phyloP scores from a whole-genome alignment of 2,888 invertebrate species.

The Hirtodrosophila alboralis region DNA sequence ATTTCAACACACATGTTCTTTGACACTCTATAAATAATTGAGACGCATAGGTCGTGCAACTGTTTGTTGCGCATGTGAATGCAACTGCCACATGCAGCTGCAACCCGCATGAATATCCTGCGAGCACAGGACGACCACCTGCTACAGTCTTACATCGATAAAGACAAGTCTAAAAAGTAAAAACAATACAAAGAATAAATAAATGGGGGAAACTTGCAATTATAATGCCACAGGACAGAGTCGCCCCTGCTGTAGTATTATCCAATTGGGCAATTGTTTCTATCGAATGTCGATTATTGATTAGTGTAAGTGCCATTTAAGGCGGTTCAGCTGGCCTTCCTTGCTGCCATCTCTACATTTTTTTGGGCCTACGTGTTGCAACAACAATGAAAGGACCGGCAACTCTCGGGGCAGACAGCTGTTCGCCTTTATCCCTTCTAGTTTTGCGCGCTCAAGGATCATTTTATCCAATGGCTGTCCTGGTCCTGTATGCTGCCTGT shows the following conservation, averaged over 20 bases:
- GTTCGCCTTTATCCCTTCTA: conserved; percentile 52
- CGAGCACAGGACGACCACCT: conserved; percentile 22
- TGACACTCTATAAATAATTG: conserved; percentile 46
- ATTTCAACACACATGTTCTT: conserved; percentile 6
- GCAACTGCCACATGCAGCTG: conserved; percentile 22
- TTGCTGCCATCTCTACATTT: background rate
- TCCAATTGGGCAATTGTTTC: conserved; percentile 53
- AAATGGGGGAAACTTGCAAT: conserved; percentile 8
- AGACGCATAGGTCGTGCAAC: no score
- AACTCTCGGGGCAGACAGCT: conserved; percentile 44
- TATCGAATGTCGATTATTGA: conserved; percentile 64
- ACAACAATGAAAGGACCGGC: conserved; percentile 6
- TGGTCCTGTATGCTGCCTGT: conserved; percentile 10
- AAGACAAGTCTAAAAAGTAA: no score
- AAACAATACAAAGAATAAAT: background rate
- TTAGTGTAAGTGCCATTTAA: conserved; percentile 68
- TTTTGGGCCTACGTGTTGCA: conserved; percentile 40
- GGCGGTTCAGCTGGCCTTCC: conserved; percentile 24
- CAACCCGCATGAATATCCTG: conserved; percentile 20
- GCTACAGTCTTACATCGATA: conserved; percentile 1
- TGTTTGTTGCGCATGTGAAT: no score
- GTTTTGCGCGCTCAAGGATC: conserved; percentile 48
- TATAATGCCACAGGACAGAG: conserved; percentile 29
- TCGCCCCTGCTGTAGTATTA: conserved; percentile 21
- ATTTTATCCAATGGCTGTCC: conserved; percentile 26